phyloP scores from a whole-genome alignment of 2,113 vertebrate species.

The Eidolon helvum region DNA sequence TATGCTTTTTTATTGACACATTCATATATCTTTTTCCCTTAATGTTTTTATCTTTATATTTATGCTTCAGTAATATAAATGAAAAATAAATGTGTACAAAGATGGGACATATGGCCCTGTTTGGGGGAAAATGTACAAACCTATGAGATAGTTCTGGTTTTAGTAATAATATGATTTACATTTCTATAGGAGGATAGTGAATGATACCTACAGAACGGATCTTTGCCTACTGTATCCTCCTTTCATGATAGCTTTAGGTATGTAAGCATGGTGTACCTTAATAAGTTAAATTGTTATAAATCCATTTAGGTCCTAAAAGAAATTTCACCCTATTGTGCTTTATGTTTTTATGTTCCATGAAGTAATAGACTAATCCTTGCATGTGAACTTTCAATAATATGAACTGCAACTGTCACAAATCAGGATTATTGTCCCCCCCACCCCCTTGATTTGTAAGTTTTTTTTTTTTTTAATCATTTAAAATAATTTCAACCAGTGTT shows the following conservation, averaged over 20 bases:
- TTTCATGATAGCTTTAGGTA: slow-evolving; percentile 99
- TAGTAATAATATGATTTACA: slow-evolving; percentile 68
- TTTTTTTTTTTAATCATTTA: background rate
- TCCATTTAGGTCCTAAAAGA: slow-evolving; percentile 29
- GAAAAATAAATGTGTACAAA: slow-evolving; percentile 41
- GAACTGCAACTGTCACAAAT: slow-evolving; percentile 45
- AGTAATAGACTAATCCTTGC: slow-evolving; percentile 62
- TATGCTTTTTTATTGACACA: background rate
- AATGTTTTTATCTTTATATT: slow-evolving; percentile 42
- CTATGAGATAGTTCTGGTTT: slow-evolving; percentile 4
- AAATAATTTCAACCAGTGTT: slow-evolving; percentile 48
- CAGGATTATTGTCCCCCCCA: slow-evolving; percentile 7
- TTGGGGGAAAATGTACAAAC: slow-evolving; percentile 2
- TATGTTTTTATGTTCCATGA: slow-evolving; percentile 49
- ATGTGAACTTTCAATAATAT: slow-evolving; percentile 55
- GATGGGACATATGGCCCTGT: slow-evolving; percentile 12
- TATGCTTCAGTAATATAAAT: slow-evolving; percentile 37
- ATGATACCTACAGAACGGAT: slow-evolving; percentile 99
- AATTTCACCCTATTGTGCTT: slow-evolving; percentile 42
- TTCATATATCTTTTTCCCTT: slow-evolving; percentile 29
- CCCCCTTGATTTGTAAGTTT: slow-evolving; percentile 11
- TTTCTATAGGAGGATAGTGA: slow-evolving; percentile 97
- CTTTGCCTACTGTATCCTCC: slow-evolving; percentile 99
- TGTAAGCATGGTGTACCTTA: slow-evolving; percentile 71
- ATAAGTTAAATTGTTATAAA: slow-evolving; percentile 36